A percentile compares a stretch with the other conserved stretches of the same genome.
Evolutionary conservation across 2,888 invertebrate genomes (phyloP).

Genomic region (Taphrorychus bicolor): DNA sequence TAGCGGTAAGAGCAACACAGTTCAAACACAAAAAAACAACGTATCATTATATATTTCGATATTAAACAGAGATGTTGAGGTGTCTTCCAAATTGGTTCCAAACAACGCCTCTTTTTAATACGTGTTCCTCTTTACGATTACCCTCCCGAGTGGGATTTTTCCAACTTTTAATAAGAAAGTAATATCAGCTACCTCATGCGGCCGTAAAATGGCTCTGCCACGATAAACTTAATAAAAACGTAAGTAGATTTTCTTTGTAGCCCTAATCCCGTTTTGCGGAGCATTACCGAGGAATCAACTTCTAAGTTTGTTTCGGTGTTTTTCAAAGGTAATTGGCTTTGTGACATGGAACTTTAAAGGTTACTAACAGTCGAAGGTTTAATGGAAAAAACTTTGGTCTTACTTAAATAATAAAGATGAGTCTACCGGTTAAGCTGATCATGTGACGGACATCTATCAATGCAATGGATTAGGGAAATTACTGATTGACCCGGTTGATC

Average conservation of each 20-base stretch:
- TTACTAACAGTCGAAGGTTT: not conserved
- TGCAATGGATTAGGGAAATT: no score
- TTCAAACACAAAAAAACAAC: not conserved
- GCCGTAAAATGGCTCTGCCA: constrained; percentile 12
- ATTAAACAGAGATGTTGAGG: not conserved
- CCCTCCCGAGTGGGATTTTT: not conserved
- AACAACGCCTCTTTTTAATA: not conserved
- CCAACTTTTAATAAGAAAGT: constrained; percentile 16
- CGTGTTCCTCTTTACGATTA: not conserved
- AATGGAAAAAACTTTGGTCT: no score
- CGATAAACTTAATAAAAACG: constrained; percentile 25
- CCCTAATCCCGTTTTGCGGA: not conserved
- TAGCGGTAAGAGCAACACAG: not conserved
- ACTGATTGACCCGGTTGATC: no score
- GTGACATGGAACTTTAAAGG: not conserved
- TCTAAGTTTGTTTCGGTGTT: not conserved
- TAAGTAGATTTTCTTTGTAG: constrained; percentile 18
- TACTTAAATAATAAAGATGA: no score
- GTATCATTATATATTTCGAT: not conserved
- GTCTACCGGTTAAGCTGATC: no score
- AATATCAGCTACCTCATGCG: constrained; percentile 17
- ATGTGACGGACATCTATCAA: no score
- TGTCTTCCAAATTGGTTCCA: not conserved
- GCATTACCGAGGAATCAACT: constrained; percentile 4
- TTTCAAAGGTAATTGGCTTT: not conserved